These are phyloP conservation scores for Papilio xuthus DNA, from an alignment of 1,140 invertebrate genomes.

Conservation along the genomic window DNA sequence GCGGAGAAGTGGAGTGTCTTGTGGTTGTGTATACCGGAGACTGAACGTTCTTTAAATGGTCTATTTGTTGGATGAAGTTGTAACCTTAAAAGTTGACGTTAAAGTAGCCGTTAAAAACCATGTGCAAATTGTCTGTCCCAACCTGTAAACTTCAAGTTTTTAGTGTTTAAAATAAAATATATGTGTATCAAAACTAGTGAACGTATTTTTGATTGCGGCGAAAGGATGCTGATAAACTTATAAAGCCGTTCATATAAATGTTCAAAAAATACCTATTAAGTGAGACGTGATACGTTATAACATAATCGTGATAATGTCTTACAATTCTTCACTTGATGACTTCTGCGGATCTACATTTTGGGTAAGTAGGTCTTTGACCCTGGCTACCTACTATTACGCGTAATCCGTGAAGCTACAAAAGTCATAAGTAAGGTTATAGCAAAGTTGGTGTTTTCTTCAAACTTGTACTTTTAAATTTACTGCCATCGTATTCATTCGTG, in stretches of 20 bases:
- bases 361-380: slow-evolving; percentile 81
- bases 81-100: slow-evolving; percentile 31
- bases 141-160: slow-evolving; percentile 10
- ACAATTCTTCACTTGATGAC: slow-evolving; percentile 81
- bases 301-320: slow-evolving; percentile 64
- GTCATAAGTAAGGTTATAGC: slow-evolving; percentile 27
- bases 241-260: slow-evolving; percentile 2
- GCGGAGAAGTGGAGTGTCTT: neutral
- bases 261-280: neutral
- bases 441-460: slow-evolving; percentile 4
- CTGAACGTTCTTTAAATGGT: slow-evolving; percentile 29
- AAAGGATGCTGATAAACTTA: slow-evolving; percentile 32
- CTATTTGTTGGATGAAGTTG: slow-evolving; percentile 6
- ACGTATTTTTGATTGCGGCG: slow-evolving; percentile 33
- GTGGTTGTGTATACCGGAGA: slow-evolving; percentile 3
- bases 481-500: neutral
- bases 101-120: slow-evolving; percentile 21
- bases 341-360: slow-evolving; percentile 86
- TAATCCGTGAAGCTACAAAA: slow-evolving; percentile 27
- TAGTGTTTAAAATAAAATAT: slow-evolving; percentile 28
- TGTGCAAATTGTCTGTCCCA: slow-evolving; percentile 15
- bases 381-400: slow-evolving; percentile 37
- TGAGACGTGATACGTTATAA: slow-evolving; percentile 4
- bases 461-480: neutral
- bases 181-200: slow-evolving; percentile 14